phyloP scores from a whole-genome alignment of 2,797 vertebrate species.

The Enteromius trimaculatus region DNA sequence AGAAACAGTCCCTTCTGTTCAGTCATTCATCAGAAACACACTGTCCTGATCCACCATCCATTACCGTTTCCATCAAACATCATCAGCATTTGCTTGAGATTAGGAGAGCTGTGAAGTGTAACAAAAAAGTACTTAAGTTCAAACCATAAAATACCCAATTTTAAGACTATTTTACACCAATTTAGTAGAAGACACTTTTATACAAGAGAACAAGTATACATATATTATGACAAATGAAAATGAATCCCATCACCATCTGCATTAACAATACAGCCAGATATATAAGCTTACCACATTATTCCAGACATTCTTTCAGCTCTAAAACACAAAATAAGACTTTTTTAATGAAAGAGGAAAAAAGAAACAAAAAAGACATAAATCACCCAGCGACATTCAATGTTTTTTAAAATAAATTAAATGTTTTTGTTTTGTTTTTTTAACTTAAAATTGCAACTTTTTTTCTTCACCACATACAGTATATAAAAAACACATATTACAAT shows the following conservation, averaged over 20 bases:
- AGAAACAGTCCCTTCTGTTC: background rate
- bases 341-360: background rate
- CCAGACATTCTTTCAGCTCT: background rate
- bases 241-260: background rate
- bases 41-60: background rate
- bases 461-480: too few relatives aligned
- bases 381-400: background rate
- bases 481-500: too few relatives aligned
- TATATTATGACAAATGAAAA: background rate
- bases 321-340: background rate
- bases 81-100: background rate
- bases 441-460: too few relatives aligned
- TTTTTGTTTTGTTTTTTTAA: too few relatives aligned
- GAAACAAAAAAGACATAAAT: background rate
- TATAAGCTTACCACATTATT: background rate
- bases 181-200: background rate
- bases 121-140: background rate
- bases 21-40: constrained; percentile 1
- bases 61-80: background rate
- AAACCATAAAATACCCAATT: background rate
- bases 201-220: background rate
- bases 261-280: background rate
- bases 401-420: background rate
- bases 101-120: background rate
- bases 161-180: background rate